Base-by-base conservation (phyloP, 2,797 vertebrate species). In the Calcarius lapponicus region DNA sequence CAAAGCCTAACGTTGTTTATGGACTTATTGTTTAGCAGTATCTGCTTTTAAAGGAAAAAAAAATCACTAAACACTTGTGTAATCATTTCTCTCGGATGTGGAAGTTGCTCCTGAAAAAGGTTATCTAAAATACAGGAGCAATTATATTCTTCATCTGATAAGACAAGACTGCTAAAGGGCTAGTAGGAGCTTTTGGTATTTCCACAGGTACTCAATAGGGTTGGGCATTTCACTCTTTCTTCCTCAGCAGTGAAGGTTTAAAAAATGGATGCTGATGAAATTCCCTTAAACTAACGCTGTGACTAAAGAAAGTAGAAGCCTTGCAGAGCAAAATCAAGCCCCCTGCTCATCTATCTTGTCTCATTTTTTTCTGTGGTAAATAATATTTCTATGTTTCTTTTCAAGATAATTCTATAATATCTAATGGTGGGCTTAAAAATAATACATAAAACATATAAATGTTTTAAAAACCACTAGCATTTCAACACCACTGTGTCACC, bases 141-240 rank as follows among this genome's bases (percentile, higher is more conserved):
- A 19, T 67, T 89, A 20, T 40, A 56, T n/a, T 71, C 36, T 64
- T 50, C 32, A 51, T 11, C 14, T 32, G 6, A 2, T 43, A 79
- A 71, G n/a, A 54, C 21, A 72, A 78, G 17, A 7, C 12, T 82
- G 65, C 26, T 86, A 38, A 19, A 60, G 25, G 36, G 12, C 36
- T 3, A 26, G 13, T 32, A 51, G 24, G 14, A 88, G 2, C 5
- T 71, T 81, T 66, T 62, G 7, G 13, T 60, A 17, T 42, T 87
- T 28, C 15, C 28, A 71, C 25, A 42, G 36, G 36, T 17, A 12
- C 7, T 66, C 32, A 26, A 0, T 19, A 40, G 16, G 3, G 3
- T 53, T 73, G 25, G 17, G 58, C 14, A 58, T 9, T 58, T 56
- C 13, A n/a, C 32, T 74, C 25, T 79, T 79, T 74, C n/a, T 71